These are phyloP conservation scores for Phortica variegata DNA, from an alignment of 1,140 invertebrate species.

Conservation along the genomic window DNA sequence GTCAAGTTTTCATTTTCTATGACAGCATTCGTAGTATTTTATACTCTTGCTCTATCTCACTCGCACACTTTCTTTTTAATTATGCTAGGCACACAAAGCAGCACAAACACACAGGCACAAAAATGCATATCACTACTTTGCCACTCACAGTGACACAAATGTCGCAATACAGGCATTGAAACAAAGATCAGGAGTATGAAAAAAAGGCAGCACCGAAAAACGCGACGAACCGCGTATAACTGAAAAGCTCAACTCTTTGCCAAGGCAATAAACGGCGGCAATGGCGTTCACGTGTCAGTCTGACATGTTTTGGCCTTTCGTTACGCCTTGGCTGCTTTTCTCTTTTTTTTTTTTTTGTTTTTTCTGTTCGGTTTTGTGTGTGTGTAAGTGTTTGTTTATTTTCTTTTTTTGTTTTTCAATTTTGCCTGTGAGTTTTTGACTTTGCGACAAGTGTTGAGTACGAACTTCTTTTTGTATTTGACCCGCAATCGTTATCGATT, in stretches of 20 bases:
- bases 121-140: background rate
- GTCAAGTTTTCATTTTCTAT: background rate
- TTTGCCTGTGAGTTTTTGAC: constrained; percentile 26
- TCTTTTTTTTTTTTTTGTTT: constrained; percentile 11
- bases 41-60: background rate
- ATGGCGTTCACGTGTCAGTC: too few species aligned
- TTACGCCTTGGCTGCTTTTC: too few species aligned
- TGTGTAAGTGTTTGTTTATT: constrained; percentile 9
- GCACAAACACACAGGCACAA: background rate
- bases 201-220: too few species aligned
- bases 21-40: background rate
- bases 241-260: too few species aligned
- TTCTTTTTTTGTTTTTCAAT: constrained; percentile 3
- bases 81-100: background rate
- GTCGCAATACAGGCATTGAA: too few species aligned
- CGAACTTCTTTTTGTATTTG: too few species aligned
- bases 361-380: constrained; percentile 23
- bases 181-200: too few species aligned
- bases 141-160: background rate
- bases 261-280: too few species aligned
- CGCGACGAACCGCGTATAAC: too few species aligned
- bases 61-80: background rate
- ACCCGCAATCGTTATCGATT: constrained; percentile 33
- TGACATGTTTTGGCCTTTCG: too few species aligned
- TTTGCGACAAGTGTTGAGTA: background rate